phyloP scores from a whole-genome alignment of 2,113 vertebrate genomes.

The Heloderma charlesbogerti region DNA sequence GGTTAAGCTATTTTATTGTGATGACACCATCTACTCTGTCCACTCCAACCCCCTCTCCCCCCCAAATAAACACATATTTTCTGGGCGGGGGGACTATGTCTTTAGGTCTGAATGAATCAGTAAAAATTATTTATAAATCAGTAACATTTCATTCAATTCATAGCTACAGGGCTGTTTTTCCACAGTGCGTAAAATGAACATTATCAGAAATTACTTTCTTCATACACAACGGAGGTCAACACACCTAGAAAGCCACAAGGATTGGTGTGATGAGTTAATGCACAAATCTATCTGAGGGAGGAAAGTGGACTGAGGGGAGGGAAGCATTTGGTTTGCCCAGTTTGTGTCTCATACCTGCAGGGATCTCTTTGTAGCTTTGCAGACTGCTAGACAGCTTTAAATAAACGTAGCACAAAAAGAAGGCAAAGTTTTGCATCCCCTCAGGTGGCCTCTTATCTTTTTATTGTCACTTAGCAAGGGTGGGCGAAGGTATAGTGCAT shows the following conservation, averaged over 20 bases:
- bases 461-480: background rate
- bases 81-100: background rate
- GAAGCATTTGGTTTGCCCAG: background rate
- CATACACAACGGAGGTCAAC: background rate
- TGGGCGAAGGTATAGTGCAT: background rate
- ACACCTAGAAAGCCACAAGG: background rate
- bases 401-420: background rate
- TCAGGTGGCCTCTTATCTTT: background rate
- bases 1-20: background rate
- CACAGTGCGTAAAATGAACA: background rate
- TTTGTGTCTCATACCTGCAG: background rate
- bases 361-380: background rate
- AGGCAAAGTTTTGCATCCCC: background rate
- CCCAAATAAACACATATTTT: background rate
- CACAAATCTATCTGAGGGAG: background rate
- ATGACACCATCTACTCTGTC: background rate
- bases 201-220: background rate
- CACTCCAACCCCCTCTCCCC: background rate
- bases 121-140: slow-evolving; percentile 2
- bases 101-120: background rate
- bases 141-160: background rate
- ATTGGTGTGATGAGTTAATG: background rate
- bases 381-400: background rate
- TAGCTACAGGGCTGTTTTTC: background rate
- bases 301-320: background rate